A percentile compares a stretch with the other conserved stretches of the same genome.
Evolutionary conservation across 2,113 vertebrate species (phyloP).

Genomic region (Proterorhinus semilunaris): DNA sequence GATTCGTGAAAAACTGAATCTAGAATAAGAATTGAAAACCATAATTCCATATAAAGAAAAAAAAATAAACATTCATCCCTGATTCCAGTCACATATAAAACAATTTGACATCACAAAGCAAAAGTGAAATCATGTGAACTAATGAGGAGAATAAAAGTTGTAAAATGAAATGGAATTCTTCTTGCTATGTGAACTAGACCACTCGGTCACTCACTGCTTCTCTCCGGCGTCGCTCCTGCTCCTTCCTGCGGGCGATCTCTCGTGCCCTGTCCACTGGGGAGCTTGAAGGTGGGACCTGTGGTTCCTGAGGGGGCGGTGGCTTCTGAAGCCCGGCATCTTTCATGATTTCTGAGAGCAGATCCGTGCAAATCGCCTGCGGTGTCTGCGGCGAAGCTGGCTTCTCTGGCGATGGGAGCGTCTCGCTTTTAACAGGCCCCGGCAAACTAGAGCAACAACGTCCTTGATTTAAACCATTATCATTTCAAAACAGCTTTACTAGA

Average conservation of each 20-base stretch:
- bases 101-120: too few species aligned
- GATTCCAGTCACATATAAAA: too few species aligned
- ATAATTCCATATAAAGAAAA: too few species aligned
- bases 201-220: conserved; percentile 86
- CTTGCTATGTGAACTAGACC: too few species aligned
- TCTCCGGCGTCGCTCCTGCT: conserved; percentile 87
- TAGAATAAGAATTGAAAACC: too few species aligned
- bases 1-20: too few species aligned
- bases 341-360: conserved; percentile 33
- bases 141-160: neutral
- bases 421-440: conserved; percentile 15
- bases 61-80: too few species aligned
- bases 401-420: conserved; percentile 22
- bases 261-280: conserved; percentile 65
- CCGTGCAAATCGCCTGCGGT: conserved; percentile 36
- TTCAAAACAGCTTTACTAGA: too few species aligned
- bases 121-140: neutral
- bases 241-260: conserved; percentile 83
- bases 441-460: conserved; percentile 29
- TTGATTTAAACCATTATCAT: neutral
- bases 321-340: conserved; percentile 25
- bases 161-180: neutral
- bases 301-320: conserved; percentile 30
- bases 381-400: conserved; percentile 35
- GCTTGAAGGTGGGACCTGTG: conserved; percentile 39